Evolutionary conservation across 53 echinoderm and acorn worm genomes (phyloP).

Genomic region (Zoroaster sp.): DNA sequence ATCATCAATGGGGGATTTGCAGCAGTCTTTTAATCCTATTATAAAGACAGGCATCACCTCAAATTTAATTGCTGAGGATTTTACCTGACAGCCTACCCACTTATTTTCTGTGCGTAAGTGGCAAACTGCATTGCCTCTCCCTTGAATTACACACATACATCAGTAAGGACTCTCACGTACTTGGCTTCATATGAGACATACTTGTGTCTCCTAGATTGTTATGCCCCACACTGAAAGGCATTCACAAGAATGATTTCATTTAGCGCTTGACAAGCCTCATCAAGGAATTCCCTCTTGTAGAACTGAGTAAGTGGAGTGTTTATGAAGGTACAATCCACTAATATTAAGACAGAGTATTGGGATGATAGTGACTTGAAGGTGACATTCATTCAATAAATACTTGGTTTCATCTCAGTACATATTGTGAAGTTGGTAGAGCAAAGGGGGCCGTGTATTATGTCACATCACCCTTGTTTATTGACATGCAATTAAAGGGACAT

Average conservation of each 20-base stretch:
- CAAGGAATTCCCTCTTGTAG: conserved; percentile 19
- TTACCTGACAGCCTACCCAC: conserved; percentile 34
- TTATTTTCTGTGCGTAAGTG: not conserved
- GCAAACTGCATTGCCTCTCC: not conserved
- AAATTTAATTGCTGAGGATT: conserved; percentile 54
- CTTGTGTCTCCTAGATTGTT: not conserved
- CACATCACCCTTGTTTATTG: too few species aligned
- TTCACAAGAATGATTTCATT: conserved; percentile 48
- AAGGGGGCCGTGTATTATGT: too few species aligned
- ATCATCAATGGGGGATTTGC: conserved; percentile 30
- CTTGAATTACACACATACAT: not conserved
- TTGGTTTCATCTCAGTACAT: too few species aligned
- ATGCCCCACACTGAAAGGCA: conserved; percentile 28
- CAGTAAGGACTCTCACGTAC: conserved; percentile 31
- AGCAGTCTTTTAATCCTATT: conserved; percentile 37
- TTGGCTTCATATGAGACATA: not conserved
- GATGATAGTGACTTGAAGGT: conserved; percentile 36
- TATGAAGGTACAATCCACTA: conserved; percentile 36
- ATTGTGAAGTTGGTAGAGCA: too few species aligned
- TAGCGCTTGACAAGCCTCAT: conserved; percentile 41
- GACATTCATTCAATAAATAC: too few species aligned
- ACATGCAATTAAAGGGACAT: too few species aligned
- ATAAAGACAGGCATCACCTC: conserved; percentile 51
- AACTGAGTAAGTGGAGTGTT: conserved; percentile 45
- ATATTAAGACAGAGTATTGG: conserved; percentile 14